These are phyloP conservation scores for Beris chalybata DNA, from an alignment of 2,888 invertebrate species.

Conservation along the genomic window DNA sequence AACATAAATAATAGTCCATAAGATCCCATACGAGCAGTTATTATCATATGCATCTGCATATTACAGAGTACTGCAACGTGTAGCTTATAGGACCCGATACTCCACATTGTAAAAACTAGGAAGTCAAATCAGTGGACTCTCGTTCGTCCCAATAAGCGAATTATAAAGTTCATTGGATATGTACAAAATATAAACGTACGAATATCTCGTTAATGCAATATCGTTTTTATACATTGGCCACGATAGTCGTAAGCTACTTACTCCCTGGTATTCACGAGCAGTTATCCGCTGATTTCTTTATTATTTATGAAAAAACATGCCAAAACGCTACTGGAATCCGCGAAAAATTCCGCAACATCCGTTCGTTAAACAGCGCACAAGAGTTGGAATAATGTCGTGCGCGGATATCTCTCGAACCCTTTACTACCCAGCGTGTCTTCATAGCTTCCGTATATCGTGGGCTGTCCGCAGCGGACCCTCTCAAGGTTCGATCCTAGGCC, in stretches of 20 bases:
- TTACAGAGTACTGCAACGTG: not conserved
- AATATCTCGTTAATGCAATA: not conserved
- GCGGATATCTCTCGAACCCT: too few species aligned
- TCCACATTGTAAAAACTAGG: not conserved
- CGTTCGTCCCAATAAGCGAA: slow-evolving; percentile 21
- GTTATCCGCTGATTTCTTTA: slow-evolving; percentile 20
- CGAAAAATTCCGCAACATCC: too few species aligned
- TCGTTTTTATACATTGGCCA: slow-evolving; percentile 7
- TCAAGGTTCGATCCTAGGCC: slow-evolving; percentile 3
- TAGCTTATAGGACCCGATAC: too few species aligned
- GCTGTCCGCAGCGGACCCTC: not conserved
- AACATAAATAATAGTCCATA: slow-evolving; percentile 15
- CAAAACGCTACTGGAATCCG: not conserved
- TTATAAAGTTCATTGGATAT: slow-evolving; percentile 25
- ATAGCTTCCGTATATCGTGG: too few species aligned
- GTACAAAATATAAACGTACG: slow-evolving; percentile 8
- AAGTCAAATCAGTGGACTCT: slow-evolving; percentile 24
- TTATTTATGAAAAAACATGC: slow-evolving; percentile 8
- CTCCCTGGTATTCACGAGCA: not conserved
- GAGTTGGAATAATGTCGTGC: too few species aligned
- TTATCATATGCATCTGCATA: slow-evolving; percentile 25
- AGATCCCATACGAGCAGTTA: slow-evolving; percentile 21
- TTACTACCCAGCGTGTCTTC: too few species aligned
- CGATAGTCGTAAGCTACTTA: too few species aligned
- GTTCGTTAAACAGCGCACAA: too few species aligned